Evolutionary conservation across 2,888 invertebrate genomes (phyloP).

Genomic region (Silvanus unidentatus): DNA sequence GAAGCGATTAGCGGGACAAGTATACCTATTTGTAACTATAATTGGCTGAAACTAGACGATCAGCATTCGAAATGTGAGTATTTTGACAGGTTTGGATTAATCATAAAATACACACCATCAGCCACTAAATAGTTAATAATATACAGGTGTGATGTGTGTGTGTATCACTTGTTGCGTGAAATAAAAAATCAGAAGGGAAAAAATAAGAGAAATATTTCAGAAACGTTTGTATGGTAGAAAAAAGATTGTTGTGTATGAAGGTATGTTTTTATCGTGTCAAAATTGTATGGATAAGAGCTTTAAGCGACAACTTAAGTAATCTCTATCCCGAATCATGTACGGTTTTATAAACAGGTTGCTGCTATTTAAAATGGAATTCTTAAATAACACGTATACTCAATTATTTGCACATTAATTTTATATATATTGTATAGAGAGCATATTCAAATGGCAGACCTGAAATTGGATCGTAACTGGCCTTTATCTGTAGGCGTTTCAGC

Average conservation of each 20-base stretch:
- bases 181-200: too few species aligned
- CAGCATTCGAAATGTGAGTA: too few species aligned
- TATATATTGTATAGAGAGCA: conserved; percentile 11
- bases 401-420: conserved; percentile 22
- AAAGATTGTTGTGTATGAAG: not conserved
- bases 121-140: too few species aligned
- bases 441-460: conserved; percentile 12
- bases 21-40: too few species aligned
- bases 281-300: conserved; percentile 5
- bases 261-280: conserved; percentile 9
- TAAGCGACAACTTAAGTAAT: conserved; percentile 9
- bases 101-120: too few species aligned
- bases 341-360: conserved; percentile 11
- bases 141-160: too few species aligned
- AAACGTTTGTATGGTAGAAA: too few species aligned
- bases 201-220: too few species aligned
- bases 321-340: conserved; percentile 15
- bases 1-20: too few species aligned
- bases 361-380: conserved; percentile 19
- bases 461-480: conserved; percentile 13
- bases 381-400: conserved; percentile 20
- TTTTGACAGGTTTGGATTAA: too few species aligned
- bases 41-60: too few species aligned
- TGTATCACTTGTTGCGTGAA: too few species aligned
- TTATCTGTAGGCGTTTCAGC: conserved; percentile 11